A percentile compares a stretch with the other conserved stretches of the same genome.
phyloP scores from a whole-genome alignment of 2,113 vertebrate genomes.

The Puntigrus tetrazona region DNA sequence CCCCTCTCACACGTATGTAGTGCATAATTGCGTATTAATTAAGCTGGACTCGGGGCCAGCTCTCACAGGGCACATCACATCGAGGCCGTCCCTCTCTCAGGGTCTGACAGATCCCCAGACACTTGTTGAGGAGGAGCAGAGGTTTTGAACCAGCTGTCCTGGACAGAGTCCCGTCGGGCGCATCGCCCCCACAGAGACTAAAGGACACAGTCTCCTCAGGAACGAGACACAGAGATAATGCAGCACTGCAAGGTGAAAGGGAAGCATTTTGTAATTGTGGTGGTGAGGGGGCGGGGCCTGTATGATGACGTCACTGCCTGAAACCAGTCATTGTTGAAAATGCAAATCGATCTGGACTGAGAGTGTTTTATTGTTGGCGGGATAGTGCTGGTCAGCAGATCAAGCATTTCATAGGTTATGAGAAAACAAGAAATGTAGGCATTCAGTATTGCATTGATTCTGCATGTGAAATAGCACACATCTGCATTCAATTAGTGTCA shows the following conservation, averaged over 20 bases:
- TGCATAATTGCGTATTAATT: conserved; percentile 60
- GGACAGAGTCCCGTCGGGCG: conserved; percentile 51
- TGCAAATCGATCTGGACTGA: background rate
- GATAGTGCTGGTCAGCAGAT: background rate
- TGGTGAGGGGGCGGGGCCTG: background rate
- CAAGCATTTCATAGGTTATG: background rate
- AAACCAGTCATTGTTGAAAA: background rate
- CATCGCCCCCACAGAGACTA: conserved; percentile 50
- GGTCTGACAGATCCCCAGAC: conserved; percentile 51
- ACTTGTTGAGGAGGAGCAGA: conserved; percentile 62
- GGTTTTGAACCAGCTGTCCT: conserved; percentile 63
- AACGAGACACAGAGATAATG: conserved; percentile 29
- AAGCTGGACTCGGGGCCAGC: conserved; percentile 45
- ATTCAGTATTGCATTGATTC: background rate
- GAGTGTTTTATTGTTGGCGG: background rate
- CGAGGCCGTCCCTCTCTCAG: conserved; percentile 34
- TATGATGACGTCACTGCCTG: background rate
- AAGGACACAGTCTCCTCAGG: conserved; percentile 57
- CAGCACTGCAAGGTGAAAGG: background rate
- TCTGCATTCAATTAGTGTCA: background rate
- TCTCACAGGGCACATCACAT: conserved; percentile 30
- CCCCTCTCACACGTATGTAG: conserved; percentile 42
- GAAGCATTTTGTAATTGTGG: conserved; percentile 1
- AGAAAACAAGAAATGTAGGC: background rate
- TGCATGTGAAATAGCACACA: background rate